Evolutionary conservation across 2,113 vertebrate genomes (phyloP).

Genomic region (Melanostigma gelatinosum): DNA sequence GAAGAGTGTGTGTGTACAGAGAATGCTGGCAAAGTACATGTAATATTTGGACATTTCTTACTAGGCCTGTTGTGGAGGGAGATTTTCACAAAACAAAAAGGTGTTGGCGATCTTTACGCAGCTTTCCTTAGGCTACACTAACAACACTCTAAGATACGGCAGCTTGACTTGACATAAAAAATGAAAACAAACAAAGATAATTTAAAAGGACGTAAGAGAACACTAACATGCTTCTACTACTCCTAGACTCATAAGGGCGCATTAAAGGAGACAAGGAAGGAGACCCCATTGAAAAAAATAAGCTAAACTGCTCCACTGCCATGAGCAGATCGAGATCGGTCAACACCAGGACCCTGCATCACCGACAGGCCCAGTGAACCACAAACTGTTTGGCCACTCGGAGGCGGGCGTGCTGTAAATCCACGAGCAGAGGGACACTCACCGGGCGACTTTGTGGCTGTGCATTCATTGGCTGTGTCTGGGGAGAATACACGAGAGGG

Average conservation of each 20-base stretch:
- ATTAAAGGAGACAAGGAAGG: background rate
- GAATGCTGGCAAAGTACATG: constrained; percentile 6
- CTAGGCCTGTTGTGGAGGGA: background rate
- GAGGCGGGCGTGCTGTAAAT: constrained; percentile 16
- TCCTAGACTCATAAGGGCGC: background rate
- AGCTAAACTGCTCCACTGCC: background rate
- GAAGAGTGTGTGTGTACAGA: background rate
- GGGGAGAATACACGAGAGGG: constrained; percentile 92
- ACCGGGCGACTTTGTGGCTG: constrained; percentile 96
- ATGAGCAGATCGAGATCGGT: constrained; percentile 15
- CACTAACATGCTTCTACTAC: background rate
- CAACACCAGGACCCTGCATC: background rate
- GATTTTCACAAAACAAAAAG: constrained; percentile 1
- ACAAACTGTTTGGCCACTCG: constrained; percentile 11
- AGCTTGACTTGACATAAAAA: background rate
- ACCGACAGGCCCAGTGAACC: constrained; percentile 2
- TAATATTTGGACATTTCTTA: background rate
- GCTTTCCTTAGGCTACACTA: background rate
- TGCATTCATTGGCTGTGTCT: constrained; percentile 95
- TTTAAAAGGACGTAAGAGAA: background rate
- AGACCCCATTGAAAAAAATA: constrained; percentile 9
- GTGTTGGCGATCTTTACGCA: background rate
- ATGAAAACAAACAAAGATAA: background rate
- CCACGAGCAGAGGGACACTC: constrained; percentile 75
- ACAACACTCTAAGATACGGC: background rate